Base-by-base conservation (phyloP, 2,797 vertebrate genomes). In the Neosalanx taihuensis region DNA sequence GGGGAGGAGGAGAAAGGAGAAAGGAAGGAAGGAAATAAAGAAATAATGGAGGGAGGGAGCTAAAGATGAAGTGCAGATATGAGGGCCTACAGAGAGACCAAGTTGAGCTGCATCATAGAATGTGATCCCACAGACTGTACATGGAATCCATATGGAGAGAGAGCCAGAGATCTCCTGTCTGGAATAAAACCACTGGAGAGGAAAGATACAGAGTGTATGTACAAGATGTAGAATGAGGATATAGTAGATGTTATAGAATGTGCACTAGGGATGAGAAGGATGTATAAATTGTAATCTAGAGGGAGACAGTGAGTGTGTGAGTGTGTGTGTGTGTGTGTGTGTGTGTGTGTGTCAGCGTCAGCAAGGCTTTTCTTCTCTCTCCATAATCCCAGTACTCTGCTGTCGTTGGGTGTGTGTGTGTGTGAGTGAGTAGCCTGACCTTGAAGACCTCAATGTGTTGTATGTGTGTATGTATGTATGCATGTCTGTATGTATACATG, bases 391-490 rank as follows among this genome's bases (percentile, higher is more conserved):
- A 18, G 18, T 58, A n/a, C 33, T 23, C 15, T 58, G 57, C 18
- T 58, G 6, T 18, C 4, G 17, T 7, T 58, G 10, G 17, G 29
- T 29, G 23, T 33, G 17, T 3, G 65, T 67, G 12, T 33, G 17
- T 12, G 17, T 20, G 20, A 13, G 17, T 20, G 20, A 13, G 23
- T 12, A 10, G 6, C 15, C 26, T 31, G 49, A 17, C 49, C 49
- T 57, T 33, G 12, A 6, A 35, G 10, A 33, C 51, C 51, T 68
- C 30, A 6, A 46, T 6, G 66, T 56, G 26, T 33, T 33, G n/a
- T 58, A 31, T 67, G n/a, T 56, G 65, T 15, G 51, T 31, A 29
- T 69, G 67, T 49, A n/a, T 69, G 67, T 49, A n/a, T 33, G n/a
- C 51, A 31, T 67, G n/a, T 56, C 58, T 15, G 51, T 31, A 29